Conservation (phyloP, 2,797 vertebrate genomes). For the Pyrocephalus nanus region DNA sequence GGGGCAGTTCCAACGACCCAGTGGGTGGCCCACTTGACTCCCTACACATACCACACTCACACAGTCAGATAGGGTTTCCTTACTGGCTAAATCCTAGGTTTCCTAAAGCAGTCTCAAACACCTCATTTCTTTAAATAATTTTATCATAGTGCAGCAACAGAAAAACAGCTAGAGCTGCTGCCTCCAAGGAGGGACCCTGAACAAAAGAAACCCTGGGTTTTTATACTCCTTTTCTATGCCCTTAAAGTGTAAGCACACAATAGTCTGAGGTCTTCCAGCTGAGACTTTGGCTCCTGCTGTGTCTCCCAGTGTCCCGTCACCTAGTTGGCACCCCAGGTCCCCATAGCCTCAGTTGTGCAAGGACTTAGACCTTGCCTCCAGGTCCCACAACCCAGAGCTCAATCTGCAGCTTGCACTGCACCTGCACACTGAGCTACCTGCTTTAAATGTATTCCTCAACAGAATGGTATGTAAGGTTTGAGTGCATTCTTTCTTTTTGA, state of each 20-base stretch:
- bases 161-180: not conserved
- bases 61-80: not conserved
- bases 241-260: not conserved
- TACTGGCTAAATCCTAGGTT: fast-evolving
- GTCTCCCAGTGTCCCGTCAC: not conserved
- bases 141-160: not conserved
- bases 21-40: not conserved
- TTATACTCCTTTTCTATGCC: not conserved
- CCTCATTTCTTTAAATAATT: not conserved
- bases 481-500: not conserved
- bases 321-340: not conserved
- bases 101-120: not conserved
- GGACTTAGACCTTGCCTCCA: not conserved
- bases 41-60: not conserved
- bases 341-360: not conserved
- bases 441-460: not conserved
- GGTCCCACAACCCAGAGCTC: not conserved
- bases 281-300: not conserved
- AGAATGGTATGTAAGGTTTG: not conserved
- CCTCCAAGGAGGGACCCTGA: not conserved
- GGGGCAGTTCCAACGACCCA: not conserved
- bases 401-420: not conserved
- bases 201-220: not conserved
- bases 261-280: not conserved
- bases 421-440: not conserved